phyloP scores from a whole-genome alignment of 2,113 vertebrate genomes.

The Syngnathoides biaculeatus region DNA sequence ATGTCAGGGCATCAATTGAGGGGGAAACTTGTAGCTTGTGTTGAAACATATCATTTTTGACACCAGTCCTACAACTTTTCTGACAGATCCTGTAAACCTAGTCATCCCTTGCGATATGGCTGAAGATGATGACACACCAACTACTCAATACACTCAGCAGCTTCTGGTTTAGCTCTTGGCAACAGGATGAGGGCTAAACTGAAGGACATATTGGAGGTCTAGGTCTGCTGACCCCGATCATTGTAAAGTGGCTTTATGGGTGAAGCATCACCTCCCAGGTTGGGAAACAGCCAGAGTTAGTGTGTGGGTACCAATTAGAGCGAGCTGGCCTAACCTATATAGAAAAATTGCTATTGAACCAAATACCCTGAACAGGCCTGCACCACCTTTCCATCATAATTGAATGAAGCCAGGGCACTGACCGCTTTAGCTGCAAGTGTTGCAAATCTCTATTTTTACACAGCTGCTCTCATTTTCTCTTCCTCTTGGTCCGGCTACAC shows the following conservation, averaged over 20 bases:
- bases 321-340: not conserved
- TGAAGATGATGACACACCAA: too few relatives aligned
- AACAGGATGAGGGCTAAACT: too few relatives aligned
- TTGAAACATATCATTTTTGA: too few relatives aligned
- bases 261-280: not conserved
- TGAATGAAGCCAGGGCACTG: not conserved
- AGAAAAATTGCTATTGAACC: not conserved
- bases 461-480: not conserved
- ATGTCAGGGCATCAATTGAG: too few relatives aligned
- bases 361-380: not conserved
- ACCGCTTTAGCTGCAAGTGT: not conserved
- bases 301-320: not conserved
- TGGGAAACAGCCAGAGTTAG: not conserved
- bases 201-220: too few relatives aligned
- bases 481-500: not conserved
- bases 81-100: too few relatives aligned
- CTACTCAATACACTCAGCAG: too few relatives aligned
- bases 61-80: too few relatives aligned
- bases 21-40: too few relatives aligned
- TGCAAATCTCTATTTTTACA: slow-evolving; percentile 2
- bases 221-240: too few relatives aligned
- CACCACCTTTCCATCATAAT: not conserved
- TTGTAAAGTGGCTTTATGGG: not conserved
- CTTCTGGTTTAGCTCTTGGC: too few relatives aligned
- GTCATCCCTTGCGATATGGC: too few relatives aligned